These are phyloP conservation scores for Drosophila hydei DNA, from an alignment of 1,140 invertebrate species.

Conservation along the genomic window DNA sequence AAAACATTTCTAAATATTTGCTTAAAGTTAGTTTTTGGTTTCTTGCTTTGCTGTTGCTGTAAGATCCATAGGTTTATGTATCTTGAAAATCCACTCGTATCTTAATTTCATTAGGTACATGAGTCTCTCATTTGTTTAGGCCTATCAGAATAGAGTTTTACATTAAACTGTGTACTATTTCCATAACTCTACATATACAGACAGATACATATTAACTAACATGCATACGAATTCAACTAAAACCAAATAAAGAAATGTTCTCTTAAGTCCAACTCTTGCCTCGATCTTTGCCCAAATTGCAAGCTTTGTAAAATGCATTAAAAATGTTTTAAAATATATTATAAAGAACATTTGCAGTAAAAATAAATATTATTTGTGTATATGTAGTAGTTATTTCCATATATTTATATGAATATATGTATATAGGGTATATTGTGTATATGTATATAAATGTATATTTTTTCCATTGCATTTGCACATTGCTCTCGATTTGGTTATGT, in stretches of 20 bases:
- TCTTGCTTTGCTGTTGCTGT: conserved; percentile 5
- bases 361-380: conserved; percentile 34
- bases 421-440: conserved; percentile 53
- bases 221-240: conserved; percentile 29
- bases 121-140: conserved; percentile 74
- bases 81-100: conserved; percentile 39
- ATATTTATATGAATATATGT: conserved; percentile 27
- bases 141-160: conserved; percentile 51
- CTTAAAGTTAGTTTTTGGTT: conserved; percentile 4
- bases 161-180: conserved; percentile 25
- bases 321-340: conserved; percentile 42
- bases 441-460: conserved; percentile 30
- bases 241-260: not conserved
- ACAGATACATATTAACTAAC: conserved; percentile 21
- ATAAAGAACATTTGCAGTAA: conserved; percentile 47
- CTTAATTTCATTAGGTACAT: conserved; percentile 76
- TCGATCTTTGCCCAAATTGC: not conserved
- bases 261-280: not conserved
- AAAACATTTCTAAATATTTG: conserved; percentile 73
- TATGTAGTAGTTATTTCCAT: not conserved
- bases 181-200: conserved; percentile 23
- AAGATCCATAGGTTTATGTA: conserved; percentile 35
- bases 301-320: conserved; percentile 2
- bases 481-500: conserved; percentile 34
- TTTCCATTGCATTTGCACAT: conserved; percentile 36